Conservation (phyloP, 2,888 invertebrate genomes). For the Cephus pygmeus region DNA sequence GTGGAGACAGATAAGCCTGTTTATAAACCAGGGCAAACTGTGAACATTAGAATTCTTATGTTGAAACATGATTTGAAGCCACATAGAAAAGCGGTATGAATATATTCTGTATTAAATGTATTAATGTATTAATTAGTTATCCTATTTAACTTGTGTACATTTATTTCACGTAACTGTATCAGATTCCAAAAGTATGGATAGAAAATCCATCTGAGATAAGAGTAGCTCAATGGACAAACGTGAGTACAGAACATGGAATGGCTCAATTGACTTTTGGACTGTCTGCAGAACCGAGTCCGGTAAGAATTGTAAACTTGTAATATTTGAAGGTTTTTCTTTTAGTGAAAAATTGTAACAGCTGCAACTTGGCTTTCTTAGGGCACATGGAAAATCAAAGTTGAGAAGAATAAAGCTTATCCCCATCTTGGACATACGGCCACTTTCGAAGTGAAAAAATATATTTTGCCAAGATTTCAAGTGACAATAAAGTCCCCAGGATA, state of each 20-base stretch:
- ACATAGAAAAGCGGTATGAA: conserved; percentile 67
- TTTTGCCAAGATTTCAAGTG: conserved; percentile 72
- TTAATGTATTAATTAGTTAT: not conserved
- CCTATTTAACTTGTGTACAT: conserved; percentile 2
- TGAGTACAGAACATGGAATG: conserved; percentile 72
- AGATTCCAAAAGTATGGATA: conserved; percentile 76
- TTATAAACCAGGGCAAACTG: conserved; percentile 72
- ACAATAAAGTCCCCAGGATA: conserved; percentile 68
- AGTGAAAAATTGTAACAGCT: not conserved
- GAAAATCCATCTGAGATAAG: conserved; percentile 75
- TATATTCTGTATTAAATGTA: not conserved
- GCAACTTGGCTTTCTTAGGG: conserved; percentile 60
- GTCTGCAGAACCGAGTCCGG: conserved; percentile 61
- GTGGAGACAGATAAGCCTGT: conserved; percentile 72
- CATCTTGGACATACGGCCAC: conserved; percentile 58
- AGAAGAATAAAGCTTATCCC: conserved; percentile 50
- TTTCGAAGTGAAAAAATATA: conserved; percentile 70
- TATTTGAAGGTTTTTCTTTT: not conserved
- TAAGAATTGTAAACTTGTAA: conserved; percentile 28
- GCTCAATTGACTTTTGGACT: conserved; percentile 70
- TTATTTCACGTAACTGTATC: conserved; percentile 28
- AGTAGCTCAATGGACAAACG: conserved; percentile 74
- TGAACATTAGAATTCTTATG: conserved; percentile 70
- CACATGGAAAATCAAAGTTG: conserved; percentile 68
- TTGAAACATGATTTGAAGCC: conserved; percentile 71